These are phyloP conservation scores for Aethes cnicana DNA, from an alignment of 2,888 invertebrate species.

Conservation along the genomic window DNA sequence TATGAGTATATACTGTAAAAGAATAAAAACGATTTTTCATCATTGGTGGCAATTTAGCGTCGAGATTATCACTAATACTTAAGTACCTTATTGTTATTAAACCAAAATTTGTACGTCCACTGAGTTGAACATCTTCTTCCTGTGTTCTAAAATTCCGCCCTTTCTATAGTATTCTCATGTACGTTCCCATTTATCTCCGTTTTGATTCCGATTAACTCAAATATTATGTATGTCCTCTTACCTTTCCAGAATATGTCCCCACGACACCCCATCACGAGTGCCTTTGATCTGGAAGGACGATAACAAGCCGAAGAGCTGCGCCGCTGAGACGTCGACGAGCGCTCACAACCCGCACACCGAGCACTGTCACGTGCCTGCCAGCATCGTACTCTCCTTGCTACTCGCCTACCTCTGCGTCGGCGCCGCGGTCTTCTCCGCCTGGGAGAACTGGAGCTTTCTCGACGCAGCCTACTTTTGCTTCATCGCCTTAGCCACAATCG, in stretches of 20 bases:
- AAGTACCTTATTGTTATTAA: too few species aligned
- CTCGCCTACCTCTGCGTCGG: slow-evolving; percentile 89
- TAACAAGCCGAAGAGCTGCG: slow-evolving; percentile 61
- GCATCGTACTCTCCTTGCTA: slow-evolving; percentile 85
- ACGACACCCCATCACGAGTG: slow-evolving; percentile 89
- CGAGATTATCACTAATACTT: too few species aligned
- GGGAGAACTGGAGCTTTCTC: slow-evolving; percentile 90
- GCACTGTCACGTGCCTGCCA: slow-evolving; percentile 71
- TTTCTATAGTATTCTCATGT: too few species aligned
- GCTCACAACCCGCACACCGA: slow-evolving; percentile 59
- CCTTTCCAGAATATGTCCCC: slow-evolving; percentile 78
- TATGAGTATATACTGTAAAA: too few species aligned
- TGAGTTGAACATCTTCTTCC: not conserved
- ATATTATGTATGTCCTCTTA: slow-evolving; percentile 15
- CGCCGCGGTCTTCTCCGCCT: slow-evolving; percentile 89
- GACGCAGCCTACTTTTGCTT: slow-evolving; percentile 94
- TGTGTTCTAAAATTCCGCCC: too few species aligned
- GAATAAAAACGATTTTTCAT: too few species aligned
- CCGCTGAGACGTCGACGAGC: slow-evolving; percentile 61
- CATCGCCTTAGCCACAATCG: slow-evolving; percentile 91
- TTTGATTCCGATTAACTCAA: too few species aligned
- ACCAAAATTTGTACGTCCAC: too few species aligned
- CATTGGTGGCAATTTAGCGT: too few species aligned
- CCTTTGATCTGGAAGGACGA: slow-evolving; percentile 86
- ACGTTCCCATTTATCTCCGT: too few species aligned